Percentiles rank a stretch among this genome's conserved stretches.
These are phyloP conservation scores for Epistrophe eligans DNA, from an alignment of 2,888 invertebrate species.

Conservation along the genomic window DNA sequence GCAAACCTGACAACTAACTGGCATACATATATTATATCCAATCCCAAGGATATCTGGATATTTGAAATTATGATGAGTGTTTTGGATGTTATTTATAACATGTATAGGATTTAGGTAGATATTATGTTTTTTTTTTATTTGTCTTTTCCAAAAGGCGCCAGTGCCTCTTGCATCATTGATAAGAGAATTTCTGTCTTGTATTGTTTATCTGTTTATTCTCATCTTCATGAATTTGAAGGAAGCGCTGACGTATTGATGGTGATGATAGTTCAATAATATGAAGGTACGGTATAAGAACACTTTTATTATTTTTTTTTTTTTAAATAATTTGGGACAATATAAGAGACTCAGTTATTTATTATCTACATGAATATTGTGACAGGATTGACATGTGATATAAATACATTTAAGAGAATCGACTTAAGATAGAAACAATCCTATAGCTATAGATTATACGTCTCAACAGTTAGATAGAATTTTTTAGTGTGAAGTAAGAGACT, in stretches of 20 bases:
- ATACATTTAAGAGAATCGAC: no score
- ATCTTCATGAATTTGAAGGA: neutral
- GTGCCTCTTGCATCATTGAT: neutral
- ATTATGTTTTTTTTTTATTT: neutral
- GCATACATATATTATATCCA: neutral
- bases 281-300: no score
- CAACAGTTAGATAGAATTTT: no score
- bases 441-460: no score
- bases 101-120: neutral
- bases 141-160: neutral
- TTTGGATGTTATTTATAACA: neutral
- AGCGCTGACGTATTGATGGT: neutral
- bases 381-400: no score
- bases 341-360: no score
- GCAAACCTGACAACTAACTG: neutral
- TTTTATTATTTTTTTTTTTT: no score
- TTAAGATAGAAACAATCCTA: no score
- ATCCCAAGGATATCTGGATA: neutral
- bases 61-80: neutral
- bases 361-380: no score
- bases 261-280: neutral
- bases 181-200: neutral
- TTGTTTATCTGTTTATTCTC: neutral
- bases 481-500: no score
- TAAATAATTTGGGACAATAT: no score